Conservation (phyloP, 2,113 vertebrate species). For the Menura novaehollandiae region DNA sequence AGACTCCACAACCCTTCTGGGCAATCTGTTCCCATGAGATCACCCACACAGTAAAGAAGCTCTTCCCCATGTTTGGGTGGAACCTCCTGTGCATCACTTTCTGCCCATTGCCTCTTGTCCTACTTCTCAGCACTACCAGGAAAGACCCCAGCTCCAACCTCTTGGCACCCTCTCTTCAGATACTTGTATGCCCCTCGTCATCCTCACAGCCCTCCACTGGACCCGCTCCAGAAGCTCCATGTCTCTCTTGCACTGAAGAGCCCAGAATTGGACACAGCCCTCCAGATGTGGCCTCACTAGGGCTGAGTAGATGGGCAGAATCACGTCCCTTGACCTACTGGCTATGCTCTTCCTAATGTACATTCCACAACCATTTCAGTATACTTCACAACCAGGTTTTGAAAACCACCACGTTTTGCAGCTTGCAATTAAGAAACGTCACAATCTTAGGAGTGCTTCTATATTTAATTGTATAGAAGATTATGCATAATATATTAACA, state of each 20-base stretch:
- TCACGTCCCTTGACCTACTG: not conserved
- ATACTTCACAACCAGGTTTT: not conserved
- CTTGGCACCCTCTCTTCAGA: not conserved
- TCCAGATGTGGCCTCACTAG: not conserved
- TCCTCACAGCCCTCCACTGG: not conserved
- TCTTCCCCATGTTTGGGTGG: not conserved
- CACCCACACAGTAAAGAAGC: not conserved
- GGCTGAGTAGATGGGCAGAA: not conserved
- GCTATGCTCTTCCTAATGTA: not conserved
- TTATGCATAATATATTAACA: not conserved
- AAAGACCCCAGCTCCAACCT: not conserved
- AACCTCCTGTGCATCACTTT: not conserved
- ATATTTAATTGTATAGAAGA: not conserved
- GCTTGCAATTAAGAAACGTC: not conserved
- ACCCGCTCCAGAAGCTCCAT: not conserved
- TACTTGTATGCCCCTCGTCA: not conserved
- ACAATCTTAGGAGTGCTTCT: not conserved
- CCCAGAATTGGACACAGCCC: not conserved
- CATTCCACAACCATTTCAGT: not conserved
- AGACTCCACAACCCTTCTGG: not conserved
- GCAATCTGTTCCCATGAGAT: not conserved
- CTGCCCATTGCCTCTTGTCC: not conserved
- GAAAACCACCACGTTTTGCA: not conserved
- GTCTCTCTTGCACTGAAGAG: not conserved
- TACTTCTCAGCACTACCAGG: not conserved